A percentile compares a stretch with the other conserved stretches of the same genome.
phyloP scores from a whole-genome alignment of 2,888 invertebrate species.

The Malthinus seriepunctatus region DNA sequence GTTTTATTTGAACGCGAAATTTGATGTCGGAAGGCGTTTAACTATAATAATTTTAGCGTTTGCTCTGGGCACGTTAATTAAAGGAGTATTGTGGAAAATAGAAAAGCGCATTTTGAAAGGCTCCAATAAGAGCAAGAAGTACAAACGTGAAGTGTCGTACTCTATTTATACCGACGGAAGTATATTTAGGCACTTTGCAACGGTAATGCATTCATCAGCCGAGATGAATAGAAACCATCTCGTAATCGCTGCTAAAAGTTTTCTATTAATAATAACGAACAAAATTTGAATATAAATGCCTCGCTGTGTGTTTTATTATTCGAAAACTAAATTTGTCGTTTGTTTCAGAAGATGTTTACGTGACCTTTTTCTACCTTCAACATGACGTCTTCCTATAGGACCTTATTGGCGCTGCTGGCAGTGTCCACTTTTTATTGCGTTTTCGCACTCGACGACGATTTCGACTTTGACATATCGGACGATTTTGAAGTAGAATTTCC shows the following conservation, averaged over 20 bases:
- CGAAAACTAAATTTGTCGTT: slow-evolving; percentile 4
- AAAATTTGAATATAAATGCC: not conserved
- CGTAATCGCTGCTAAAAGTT: not conserved
- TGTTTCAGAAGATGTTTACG: slow-evolving; percentile 38
- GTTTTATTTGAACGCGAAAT: no score
- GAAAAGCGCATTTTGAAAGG: not conserved
- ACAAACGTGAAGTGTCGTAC: slow-evolving; percentile 15
- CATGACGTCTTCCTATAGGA: slow-evolving; percentile 33
- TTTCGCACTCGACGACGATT: slow-evolving; percentile 48
- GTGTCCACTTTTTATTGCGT: slow-evolving; percentile 31
- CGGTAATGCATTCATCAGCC: slow-evolving; percentile 17
- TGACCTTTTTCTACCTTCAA: slow-evolving; percentile 32
- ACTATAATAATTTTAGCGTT: no score
- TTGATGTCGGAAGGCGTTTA: no score
- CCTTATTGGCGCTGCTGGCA: slow-evolving; percentile 38
- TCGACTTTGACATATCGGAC: slow-evolving; percentile 51
- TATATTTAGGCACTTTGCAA: slow-evolving; percentile 16
- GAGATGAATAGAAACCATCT: slow-evolving; percentile 5
- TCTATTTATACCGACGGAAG: slow-evolving; percentile 24
- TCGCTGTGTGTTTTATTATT: not conserved
- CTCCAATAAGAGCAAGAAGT: slow-evolving; percentile 5
- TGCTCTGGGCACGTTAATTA: no score
- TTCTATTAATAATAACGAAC: no score
- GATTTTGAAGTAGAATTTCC: slow-evolving; percentile 46
- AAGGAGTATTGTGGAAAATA: no score